Evolutionary conservation across 2,113 vertebrate genomes (phyloP), one percentile per base, ranked within the genome.

Genomic region (Puffinus mauretanicus): DNA sequence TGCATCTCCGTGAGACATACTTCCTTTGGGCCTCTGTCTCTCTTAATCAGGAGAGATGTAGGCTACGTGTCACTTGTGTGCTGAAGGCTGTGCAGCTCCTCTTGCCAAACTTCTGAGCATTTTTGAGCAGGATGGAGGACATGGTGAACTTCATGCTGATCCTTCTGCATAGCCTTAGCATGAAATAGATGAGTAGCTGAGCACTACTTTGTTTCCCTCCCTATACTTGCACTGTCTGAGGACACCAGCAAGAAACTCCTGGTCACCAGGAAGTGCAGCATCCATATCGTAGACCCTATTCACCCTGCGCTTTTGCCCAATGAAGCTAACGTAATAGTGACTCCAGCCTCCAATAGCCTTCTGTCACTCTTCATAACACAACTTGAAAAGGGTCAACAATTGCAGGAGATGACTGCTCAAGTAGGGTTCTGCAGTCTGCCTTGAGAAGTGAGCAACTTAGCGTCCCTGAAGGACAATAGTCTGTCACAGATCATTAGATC

Each of bases 11-110:
- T 9, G 46, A 72, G 40, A 65, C 2, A 0, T 9, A 11, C 57
- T 96, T 92, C 88, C 94, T 94, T 62, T 88, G 93, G 67, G 55
- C 86, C 72, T 83, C 82, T 86, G 58, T 82, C 49, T n/a, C 44
- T 13, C 62, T n/a, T 58, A 36, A 70, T 93, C n/a, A 32, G 22
- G 19, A 67, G 42, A 66, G 17, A 66, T 52, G 18, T 8, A 55
- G 54, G 22, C 60, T 57, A 4, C 0, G 0, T 81, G 76, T 73
- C 80, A 38, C 32, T 90, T 38, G 55, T 16, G 40, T 67, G 83
- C 93, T 86, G 71, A 62, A 58, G 82, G 42, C 88, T 70, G 15
- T 73, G 76, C 67, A 62, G 73, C 38, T 91, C 38, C 34, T 83
- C 42, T 83, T 93, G 67, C 34, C 40, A 61, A 46, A 57, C 21